These are phyloP conservation scores for Theropithecus gelada DNA, from an alignment of 2,113 vertebrate species.

Conservation along the genomic window DNA sequence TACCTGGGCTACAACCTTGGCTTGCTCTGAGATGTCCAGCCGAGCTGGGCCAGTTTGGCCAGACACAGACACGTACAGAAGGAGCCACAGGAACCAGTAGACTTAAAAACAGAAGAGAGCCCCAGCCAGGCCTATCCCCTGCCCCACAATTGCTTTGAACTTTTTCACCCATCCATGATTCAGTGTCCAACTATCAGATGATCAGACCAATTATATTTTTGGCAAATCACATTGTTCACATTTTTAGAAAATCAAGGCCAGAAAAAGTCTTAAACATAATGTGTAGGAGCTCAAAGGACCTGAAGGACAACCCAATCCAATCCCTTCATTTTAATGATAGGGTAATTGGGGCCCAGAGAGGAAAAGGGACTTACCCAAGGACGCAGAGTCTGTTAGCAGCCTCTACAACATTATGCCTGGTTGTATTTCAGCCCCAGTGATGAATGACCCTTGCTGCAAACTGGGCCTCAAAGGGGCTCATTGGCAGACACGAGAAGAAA, in stretches of 20 bases:
- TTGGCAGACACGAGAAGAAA: background rate
- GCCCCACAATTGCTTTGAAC: background rate
- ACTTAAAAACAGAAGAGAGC: background rate
- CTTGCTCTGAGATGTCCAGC: background rate
- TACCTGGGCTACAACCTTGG: background rate
- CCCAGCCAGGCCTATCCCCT: background rate
- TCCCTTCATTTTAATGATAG: background rate
- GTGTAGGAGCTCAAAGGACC: background rate
- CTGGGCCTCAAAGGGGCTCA: background rate
- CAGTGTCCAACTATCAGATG: background rate
- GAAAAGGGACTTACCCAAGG: conserved; percentile 13
- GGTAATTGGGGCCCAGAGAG: background rate
- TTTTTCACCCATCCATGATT: background rate
- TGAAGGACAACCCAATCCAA: background rate
- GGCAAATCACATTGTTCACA: background rate
- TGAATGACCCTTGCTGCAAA: conserved; percentile 6
- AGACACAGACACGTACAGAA: background rate
- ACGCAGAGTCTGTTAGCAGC: background rate
- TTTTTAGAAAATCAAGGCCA: background rate
- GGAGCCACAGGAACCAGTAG: background rate
- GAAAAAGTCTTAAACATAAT: background rate
- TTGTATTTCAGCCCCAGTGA: conserved; percentile 41
- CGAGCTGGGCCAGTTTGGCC: background rate
- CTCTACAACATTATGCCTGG: background rate
- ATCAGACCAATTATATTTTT: background rate